These are phyloP conservation scores for Ictalurus furcatus DNA, from an alignment of 2,113 vertebrate genomes.

Conservation along the genomic window DNA sequence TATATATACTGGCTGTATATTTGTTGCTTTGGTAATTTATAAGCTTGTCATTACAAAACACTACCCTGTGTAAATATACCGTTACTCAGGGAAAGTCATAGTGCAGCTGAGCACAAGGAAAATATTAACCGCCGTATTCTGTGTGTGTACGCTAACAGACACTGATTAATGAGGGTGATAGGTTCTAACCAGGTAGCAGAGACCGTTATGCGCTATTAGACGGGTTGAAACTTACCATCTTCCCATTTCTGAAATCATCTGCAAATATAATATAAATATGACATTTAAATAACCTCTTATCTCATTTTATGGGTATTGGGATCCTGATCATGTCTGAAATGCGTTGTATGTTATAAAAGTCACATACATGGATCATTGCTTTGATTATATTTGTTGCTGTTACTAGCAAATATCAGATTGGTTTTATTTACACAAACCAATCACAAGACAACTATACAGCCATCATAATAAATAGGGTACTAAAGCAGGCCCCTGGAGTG, in stretches of 20 bases:
- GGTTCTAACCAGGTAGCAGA: neutral
- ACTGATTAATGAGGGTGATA: neutral
- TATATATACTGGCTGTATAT: neutral
- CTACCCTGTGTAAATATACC: neutral
- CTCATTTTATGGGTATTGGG: neutral
- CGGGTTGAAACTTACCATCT: neutral
- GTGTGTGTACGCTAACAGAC: neutral
- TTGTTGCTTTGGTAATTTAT: neutral
- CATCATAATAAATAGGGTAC: neutral
- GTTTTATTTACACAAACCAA: neutral
- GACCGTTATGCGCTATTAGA: neutral
- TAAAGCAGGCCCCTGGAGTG: neutral
- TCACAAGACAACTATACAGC: neutral
- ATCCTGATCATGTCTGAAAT: conserved; percentile 4
- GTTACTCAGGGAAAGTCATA: neutral
- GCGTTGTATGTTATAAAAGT: neutral
- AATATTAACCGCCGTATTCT: neutral
- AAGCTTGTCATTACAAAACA: neutral
- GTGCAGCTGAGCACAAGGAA: neutral
- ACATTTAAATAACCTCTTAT: neutral
- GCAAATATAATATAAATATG: neutral
- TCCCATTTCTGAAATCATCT: neutral
- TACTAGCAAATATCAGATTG: neutral
- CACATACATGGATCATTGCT: neutral
- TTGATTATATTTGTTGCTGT: neutral